These are phyloP conservation scores for Piaya cayana DNA, from an alignment of 2,113 vertebrate species.

Conservation along the genomic window DNA sequence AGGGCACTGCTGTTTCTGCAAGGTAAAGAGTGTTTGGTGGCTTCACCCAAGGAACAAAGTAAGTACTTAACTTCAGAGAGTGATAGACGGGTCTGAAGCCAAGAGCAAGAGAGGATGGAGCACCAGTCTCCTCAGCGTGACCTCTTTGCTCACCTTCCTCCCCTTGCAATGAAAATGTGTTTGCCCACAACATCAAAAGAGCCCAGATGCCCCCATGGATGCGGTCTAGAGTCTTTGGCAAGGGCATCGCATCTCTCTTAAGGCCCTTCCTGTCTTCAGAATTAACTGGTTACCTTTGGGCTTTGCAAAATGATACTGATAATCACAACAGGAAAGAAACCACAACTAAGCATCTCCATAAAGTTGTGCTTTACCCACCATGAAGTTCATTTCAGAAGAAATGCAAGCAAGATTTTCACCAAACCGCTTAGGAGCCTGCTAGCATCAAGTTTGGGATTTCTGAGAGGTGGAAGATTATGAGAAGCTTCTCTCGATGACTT, in stretches of 20 bases:
- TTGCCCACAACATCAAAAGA: background rate
- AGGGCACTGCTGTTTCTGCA: background rate
- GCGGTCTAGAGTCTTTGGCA: background rate
- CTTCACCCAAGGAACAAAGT: background rate
- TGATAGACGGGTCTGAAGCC: background rate
- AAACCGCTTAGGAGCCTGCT: background rate
- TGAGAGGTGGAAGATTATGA: background rate
- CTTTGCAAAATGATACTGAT: background rate
- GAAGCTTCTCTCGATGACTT: background rate
- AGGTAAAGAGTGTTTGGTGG: background rate
- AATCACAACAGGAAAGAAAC: background rate
- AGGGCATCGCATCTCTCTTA: accelerated
- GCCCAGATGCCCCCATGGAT: background rate
- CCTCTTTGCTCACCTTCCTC: background rate
- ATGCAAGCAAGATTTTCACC: background rate
- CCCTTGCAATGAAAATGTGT: background rate
- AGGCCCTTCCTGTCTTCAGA: background rate
- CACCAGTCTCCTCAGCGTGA: background rate
- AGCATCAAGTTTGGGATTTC: background rate
- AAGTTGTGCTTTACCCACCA: background rate
- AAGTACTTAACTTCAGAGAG: background rate
- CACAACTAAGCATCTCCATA: background rate
- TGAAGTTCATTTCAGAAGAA: background rate
- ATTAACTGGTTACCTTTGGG: background rate
- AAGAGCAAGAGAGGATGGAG: background rate